Evolutionary conservation across 2,113 vertebrate species (phyloP).

Genomic region (Silurus meridionalis): DNA sequence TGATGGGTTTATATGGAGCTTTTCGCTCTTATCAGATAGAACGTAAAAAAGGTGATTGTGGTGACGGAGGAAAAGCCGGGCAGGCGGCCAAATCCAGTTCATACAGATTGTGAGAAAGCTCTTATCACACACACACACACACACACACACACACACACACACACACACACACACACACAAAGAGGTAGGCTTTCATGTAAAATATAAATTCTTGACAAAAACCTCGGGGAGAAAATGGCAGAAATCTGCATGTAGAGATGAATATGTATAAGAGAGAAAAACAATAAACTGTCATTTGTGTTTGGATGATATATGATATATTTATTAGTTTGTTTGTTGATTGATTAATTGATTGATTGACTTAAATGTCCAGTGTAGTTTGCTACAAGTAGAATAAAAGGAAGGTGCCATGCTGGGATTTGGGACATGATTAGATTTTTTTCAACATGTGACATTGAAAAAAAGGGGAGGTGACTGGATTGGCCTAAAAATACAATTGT

Average conservation of each 20-base stretch:
- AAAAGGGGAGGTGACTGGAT: too few relatives aligned
- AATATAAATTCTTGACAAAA: neutral
- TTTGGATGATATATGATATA: neutral
- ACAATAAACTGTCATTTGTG: neutral
- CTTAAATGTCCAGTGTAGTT: neutral
- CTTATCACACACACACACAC: neutral
- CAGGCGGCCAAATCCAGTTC: neutral
- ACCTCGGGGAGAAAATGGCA: neutral
- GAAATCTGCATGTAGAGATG: neutral
- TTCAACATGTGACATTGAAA: too few relatives aligned
- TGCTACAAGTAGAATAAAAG: neutral
- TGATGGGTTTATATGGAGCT: neutral
- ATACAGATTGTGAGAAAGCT: neutral
- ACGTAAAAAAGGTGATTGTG: neutral
- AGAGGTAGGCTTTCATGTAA: neutral
- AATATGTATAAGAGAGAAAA: neutral
- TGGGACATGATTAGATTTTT: too few relatives aligned
- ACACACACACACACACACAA: neutral
- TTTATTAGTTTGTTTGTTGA: too few relatives aligned
- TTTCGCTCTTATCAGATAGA: neutral
- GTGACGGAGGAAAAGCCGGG: neutral
- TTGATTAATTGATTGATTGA: too few relatives aligned
- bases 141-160: neutral
- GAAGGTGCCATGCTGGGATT: too few relatives aligned
- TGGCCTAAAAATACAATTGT: too few relatives aligned